These are phyloP conservation scores for Coleophora deauratella DNA, from an alignment of 2,888 invertebrate genomes.

Conservation along the genomic window DNA sequence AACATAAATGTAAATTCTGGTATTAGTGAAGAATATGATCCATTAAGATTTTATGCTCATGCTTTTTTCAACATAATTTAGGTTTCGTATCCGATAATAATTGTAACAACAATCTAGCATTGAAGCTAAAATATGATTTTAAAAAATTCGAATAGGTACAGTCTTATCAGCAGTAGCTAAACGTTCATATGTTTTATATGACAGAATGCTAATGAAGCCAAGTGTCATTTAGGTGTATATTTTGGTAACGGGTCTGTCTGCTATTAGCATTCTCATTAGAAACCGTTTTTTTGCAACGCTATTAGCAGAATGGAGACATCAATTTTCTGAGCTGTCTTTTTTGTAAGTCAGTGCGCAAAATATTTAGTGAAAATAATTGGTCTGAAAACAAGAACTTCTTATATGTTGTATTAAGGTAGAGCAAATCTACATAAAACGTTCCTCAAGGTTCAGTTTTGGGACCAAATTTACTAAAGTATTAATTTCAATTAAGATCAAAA, in stretches of 20 bases:
- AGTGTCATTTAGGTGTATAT: slow-evolving; percentile 37
- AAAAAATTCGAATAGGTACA: too few species aligned
- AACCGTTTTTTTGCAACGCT: slow-evolving; percentile 43
- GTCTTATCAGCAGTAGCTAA: slow-evolving; percentile 51
- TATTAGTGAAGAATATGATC: too few species aligned
- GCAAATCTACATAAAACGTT: too few species aligned
- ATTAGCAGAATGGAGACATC: slow-evolving; percentile 47
- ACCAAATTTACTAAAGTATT: too few species aligned
- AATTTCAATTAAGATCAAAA: too few species aligned
- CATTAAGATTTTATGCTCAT: too few species aligned
- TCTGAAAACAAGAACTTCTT: not conserved
- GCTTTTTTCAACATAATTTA: too few species aligned
- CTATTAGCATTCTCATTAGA: slow-evolving; percentile 55
- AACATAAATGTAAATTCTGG: slow-evolving; percentile 13
- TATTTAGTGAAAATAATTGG: not conserved
- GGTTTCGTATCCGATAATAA: too few species aligned
- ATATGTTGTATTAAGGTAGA: too few species aligned
- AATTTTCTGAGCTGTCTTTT: slow-evolving; percentile 34
- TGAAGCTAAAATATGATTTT: too few species aligned
- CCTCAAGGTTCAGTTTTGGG: too few species aligned
- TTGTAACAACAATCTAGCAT: too few species aligned
- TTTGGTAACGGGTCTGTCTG: slow-evolving; percentile 44
- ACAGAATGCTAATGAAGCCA: slow-evolving; percentile 61
- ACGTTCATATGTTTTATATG: slow-evolving; percentile 50
- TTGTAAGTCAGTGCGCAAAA: slow-evolving; percentile 1